Evolutionary conservation across 2,113 vertebrate genomes (phyloP).

Genomic region (Chiloscyllium plagiosum): DNA sequence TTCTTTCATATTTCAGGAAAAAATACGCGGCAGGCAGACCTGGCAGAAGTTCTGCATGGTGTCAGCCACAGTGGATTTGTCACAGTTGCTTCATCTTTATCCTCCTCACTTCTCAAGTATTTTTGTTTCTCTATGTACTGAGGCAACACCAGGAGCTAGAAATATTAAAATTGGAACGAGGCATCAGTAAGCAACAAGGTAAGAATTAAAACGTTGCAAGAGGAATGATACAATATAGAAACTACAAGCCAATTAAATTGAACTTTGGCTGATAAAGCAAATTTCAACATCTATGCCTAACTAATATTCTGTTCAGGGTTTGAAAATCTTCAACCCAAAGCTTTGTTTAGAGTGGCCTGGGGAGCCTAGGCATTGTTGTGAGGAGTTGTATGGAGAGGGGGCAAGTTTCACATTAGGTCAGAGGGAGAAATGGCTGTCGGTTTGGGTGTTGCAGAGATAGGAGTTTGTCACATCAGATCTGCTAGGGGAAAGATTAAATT

Average conservation of each 20-base stretch:
- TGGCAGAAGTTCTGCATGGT: constrained; percentile 16
- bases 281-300: neutral
- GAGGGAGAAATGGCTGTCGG: too few relatives aligned
- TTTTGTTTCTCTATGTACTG: neutral
- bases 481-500: too few relatives aligned
- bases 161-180: neutral
- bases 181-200: neutral
- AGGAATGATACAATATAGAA: neutral
- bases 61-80: constrained; percentile 20
- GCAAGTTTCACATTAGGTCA: too few relatives aligned
- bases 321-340: neutral
- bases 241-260: neutral
- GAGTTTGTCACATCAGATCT: too few relatives aligned
- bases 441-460: too few relatives aligned
- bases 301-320: neutral
- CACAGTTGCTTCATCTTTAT: constrained; percentile 21
- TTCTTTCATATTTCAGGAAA: constrained; percentile 6
- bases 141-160: neutral
- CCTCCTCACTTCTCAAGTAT: neutral
- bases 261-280: neutral
- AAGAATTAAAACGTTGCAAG: neutral
- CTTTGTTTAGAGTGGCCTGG: neutral
- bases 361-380: too few relatives aligned
- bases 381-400: too few relatives aligned
- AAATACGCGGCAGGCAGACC: neutral